Evolutionary conservation across 2,888 invertebrate genomes (phyloP).

Genomic region (Malacosoma neustria): DNA sequence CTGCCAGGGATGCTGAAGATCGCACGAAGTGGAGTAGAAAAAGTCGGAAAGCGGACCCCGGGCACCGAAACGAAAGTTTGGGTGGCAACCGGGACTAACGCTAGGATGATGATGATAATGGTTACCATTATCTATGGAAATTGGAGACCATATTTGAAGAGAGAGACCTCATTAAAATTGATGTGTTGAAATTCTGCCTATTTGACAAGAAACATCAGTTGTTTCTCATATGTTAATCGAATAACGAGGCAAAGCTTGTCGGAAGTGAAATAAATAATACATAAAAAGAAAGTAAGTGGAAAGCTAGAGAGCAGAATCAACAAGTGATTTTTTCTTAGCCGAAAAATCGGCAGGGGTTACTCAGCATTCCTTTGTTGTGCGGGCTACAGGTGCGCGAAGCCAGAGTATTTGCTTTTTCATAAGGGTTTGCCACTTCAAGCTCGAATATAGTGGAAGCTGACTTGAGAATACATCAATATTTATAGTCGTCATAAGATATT

Average conservation of each 20-base stretch:
- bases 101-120: no score
- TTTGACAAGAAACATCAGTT: no score
- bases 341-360: conserved; percentile 57
- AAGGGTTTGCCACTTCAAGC: conserved; percentile 23
- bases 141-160: no score
- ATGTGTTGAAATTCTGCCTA: no score
- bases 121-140: no score
- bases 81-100: no score
- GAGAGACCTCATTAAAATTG: no score
- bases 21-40: no score
- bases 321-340: conserved; percentile 64
- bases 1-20: no score
- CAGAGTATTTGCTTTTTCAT: conserved; percentile 44
- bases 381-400: conserved; percentile 49
- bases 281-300: conserved; percentile 36
- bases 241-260: conserved; percentile 27
- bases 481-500: conserved; percentile 22
- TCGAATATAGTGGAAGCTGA: conserved; percentile 22
- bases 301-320: conserved; percentile 46
- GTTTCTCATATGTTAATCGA: conserved; percentile 10
- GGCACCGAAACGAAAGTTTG: no score
- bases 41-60: no score
- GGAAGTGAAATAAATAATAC: conserved; percentile 40
- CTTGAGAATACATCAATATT: conserved; percentile 25
- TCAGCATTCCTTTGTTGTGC: conserved; percentile 53